These are phyloP conservation scores for Elanoides forficatus DNA, from an alignment of 2,113 vertebrate genomes.

Conservation along the genomic window DNA sequence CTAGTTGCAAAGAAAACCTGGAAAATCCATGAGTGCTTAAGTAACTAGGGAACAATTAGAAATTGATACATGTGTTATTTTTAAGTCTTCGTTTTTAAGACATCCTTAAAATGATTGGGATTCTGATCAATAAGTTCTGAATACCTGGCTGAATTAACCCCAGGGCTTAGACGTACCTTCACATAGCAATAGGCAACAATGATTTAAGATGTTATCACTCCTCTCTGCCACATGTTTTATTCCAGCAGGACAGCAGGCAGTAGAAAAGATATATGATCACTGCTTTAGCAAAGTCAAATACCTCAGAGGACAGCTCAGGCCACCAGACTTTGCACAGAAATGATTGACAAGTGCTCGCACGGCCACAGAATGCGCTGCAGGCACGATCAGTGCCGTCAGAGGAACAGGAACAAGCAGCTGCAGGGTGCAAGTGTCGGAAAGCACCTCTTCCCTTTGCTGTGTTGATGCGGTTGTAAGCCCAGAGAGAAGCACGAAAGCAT, in stretches of 20 bases:
- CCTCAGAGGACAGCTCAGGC: background rate
- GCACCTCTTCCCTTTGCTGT: background rate
- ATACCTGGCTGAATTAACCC: background rate
- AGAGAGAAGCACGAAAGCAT: background rate
- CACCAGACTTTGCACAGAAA: background rate
- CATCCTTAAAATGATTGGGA: background rate
- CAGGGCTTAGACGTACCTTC: background rate
- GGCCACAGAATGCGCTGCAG: background rate
- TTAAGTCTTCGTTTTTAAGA: background rate
- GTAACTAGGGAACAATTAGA: background rate
- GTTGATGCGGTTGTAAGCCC: fast-evolving
- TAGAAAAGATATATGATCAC: background rate
- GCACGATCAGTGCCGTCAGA: background rate
- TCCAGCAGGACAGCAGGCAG: background rate
- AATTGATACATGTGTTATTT: background rate
- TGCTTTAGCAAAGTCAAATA: background rate
- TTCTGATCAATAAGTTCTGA: background rate
- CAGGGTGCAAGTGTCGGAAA: background rate
- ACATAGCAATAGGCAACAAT: background rate
- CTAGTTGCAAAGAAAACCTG: background rate
- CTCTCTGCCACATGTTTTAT: background rate
- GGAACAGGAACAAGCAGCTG: background rate
- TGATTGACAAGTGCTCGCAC: background rate
- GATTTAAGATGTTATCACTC: background rate
- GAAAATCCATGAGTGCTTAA: background rate